Conservation (phyloP, 1,140 invertebrate species). For the Drosophila elegans region DNA sequence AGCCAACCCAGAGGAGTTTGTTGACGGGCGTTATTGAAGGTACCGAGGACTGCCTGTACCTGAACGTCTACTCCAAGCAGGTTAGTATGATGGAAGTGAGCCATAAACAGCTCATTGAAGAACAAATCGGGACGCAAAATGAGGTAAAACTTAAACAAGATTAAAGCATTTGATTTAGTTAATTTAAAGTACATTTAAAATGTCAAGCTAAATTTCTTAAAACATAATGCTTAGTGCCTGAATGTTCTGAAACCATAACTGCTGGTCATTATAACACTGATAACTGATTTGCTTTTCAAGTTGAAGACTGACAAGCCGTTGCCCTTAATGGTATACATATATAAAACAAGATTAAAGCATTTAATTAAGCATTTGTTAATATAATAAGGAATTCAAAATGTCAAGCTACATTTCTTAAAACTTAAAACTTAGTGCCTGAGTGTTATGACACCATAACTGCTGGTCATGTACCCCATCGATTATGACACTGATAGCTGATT, state of each 20-base stretch:
- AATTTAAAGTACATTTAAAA: no score
- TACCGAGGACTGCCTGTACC: slow-evolving; percentile 85
- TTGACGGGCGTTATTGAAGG: slow-evolving; percentile 66
- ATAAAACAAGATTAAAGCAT: slow-evolving; percentile 54
- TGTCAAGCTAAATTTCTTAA: not conserved
- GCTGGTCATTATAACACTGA: not conserved
- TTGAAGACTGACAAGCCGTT: slow-evolving; percentile 58
- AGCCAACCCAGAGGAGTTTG: slow-evolving; percentile 61
- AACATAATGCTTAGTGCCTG: not conserved
- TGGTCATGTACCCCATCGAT: not conserved
- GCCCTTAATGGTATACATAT: slow-evolving; percentile 90
- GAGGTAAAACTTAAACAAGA: no score
- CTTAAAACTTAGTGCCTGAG: not conserved
- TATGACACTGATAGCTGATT: slow-evolving; percentile 15
- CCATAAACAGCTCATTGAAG: no score
- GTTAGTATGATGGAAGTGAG: slow-evolving; percentile 37
- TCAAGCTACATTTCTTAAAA: not conserved
- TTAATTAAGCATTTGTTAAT: no score
- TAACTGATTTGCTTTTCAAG: not conserved
- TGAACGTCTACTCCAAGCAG: slow-evolving; percentile 77
- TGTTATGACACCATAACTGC: not conserved
- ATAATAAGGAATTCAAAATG: no score
- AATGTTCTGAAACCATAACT: not conserved
- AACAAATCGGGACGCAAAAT: no score
- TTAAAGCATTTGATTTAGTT: no score